phyloP scores from a whole-genome alignment of 2,113 vertebrate species.

The Psammodynastes pulverulentus region DNA sequence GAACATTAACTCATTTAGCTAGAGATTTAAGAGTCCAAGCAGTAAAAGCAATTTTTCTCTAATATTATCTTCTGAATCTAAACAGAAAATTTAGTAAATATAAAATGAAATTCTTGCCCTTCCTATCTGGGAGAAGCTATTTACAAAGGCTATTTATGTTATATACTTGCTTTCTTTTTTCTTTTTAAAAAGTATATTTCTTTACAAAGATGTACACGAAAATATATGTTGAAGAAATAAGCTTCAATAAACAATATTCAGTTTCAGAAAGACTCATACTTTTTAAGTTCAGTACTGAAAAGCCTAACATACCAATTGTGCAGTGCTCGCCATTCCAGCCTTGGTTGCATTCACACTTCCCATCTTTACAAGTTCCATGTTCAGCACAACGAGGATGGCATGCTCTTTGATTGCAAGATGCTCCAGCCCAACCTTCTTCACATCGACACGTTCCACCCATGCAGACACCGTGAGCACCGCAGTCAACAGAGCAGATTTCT shows the following conservation, averaged over 20 bases:
- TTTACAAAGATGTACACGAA: constrained; percentile 17
- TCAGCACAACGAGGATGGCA: constrained; percentile 94
- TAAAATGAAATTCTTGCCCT: constrained; percentile 15
- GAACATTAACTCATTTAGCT: constrained; percentile 16
- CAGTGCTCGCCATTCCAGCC: constrained; percentile 99
- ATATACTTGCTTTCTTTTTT: constrained; percentile 12
- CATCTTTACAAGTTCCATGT: constrained; percentile 92
- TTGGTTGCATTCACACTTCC: constrained; percentile 96
- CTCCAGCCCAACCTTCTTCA: constrained; percentile 91
- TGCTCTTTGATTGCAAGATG: constrained; percentile 86
- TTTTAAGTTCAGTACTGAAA: neutral
- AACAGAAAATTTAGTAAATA: neutral
- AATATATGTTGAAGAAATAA: constrained; percentile 32
- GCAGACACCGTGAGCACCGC: constrained; percentile 88
- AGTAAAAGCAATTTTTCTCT: neutral
- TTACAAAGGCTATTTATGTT: constrained; percentile 25
- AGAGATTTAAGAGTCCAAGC: constrained; percentile 4
- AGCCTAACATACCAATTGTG: constrained; percentile 86
- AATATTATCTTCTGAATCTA: constrained; percentile 2
- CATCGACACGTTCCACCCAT: constrained; percentile 89
- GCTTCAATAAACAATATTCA: constrained; percentile 6
- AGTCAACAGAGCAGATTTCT: constrained; percentile 91
- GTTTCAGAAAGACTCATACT: fast-evolving
- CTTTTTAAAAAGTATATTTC: constrained; percentile 6
- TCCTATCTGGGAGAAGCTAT: constrained; percentile 11